These are phyloP conservation scores for Ornithoptera priamus DNA, from an alignment of 2,888 invertebrate species.

Conservation along the genomic window DNA sequence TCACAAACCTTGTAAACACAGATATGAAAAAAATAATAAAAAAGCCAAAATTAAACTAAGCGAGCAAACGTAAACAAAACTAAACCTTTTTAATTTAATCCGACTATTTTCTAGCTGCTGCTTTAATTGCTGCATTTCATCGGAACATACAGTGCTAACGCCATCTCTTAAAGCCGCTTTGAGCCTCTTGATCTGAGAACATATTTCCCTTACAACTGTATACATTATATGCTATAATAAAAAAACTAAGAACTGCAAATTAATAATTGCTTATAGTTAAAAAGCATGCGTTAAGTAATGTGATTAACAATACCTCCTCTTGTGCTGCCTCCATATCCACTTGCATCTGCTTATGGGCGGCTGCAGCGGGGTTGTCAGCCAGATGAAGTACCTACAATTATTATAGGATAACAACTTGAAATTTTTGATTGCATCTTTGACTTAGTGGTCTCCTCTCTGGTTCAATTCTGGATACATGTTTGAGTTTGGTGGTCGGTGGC, in stretches of 20 bases:
- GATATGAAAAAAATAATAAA: not conserved
- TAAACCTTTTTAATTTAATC: conserved; percentile 80
- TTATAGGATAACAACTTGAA: not conserved
- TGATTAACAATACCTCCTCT: conserved; percentile 76
- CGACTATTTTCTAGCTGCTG: conserved; percentile 83
- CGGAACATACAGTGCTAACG: conserved; percentile 51
- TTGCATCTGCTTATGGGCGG: conserved; percentile 83
- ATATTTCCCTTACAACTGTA: conserved; percentile 22
- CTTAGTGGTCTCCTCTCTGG: no score
- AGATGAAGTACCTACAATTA: conserved; percentile 81
- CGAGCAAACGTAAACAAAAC: not conserved
- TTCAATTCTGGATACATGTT: no score
- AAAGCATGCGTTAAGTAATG: no score
- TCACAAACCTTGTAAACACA: not conserved
- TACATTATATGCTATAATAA: not conserved
- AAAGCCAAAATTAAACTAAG: conserved; percentile 4
- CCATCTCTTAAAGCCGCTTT: conserved; percentile 75
- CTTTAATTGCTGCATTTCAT: conserved; percentile 76
- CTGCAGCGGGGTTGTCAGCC: conserved; percentile 86
- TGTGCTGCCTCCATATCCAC: conserved; percentile 85
- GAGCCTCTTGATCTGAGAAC: conserved; percentile 77
- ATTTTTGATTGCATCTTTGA: no score
- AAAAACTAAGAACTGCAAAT: not conserved
- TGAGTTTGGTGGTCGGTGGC: no score
- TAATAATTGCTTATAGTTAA: no score